Evolutionary conservation across 2,797 vertebrate genomes (phyloP).

Genomic region (Anguilla anguilla): DNA sequence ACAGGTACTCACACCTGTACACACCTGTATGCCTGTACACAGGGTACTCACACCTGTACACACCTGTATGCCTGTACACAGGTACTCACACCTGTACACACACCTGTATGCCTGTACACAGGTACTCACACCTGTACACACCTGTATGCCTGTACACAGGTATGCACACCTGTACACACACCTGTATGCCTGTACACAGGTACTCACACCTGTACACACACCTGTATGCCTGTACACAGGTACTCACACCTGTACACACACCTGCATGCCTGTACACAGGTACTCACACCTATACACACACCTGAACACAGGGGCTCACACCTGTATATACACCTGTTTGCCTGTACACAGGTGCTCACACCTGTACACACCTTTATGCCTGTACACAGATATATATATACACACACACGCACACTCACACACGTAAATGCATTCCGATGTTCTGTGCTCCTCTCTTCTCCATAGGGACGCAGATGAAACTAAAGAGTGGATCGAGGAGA

Average conservation of each 20-base stretch:
- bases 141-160: background rate
- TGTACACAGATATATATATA: too few species aligned
- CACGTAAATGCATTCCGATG: background rate
- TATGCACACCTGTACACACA: background rate
- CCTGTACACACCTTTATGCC: background rate
- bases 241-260: background rate
- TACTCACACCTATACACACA: background rate
- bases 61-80: background rate
- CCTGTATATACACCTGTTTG: background rate
- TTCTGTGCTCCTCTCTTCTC: slow-evolving; percentile 11
- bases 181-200: background rate
- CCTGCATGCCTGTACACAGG: background rate
- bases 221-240: background rate
- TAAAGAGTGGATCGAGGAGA: slow-evolving; percentile 99
- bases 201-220: background rate
- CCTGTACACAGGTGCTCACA: background rate
- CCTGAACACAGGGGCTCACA: too few species aligned
- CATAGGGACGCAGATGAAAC: slow-evolving; percentile 96
- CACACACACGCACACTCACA: background rate
- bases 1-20: background rate
- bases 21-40: background rate
- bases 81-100: background rate
- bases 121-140: too few species aligned
- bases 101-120: background rate
- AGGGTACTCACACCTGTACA: background rate